Base-by-base conservation (phyloP, 2,888 invertebrate species). In the Aphodius sticticus region DNA sequence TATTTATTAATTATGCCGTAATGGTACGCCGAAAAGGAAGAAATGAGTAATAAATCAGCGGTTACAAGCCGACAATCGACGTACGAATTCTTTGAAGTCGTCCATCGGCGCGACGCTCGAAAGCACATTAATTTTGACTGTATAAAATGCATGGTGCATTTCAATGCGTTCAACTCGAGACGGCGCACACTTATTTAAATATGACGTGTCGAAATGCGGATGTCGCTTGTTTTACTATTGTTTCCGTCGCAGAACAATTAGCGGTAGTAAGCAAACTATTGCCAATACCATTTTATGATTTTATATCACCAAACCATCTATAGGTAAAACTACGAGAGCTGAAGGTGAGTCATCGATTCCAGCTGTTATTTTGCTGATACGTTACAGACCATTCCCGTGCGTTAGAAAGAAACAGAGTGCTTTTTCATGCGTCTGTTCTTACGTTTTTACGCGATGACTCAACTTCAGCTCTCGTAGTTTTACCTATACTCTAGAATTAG, bases 1-100 rank as follows among this genome's bases (percentile, higher is more conserved):
- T 53, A 53, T 78, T 79, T 79, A 76, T 79, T 79, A 79, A 79
- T 79, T 79, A 79, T 77, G 76, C 79, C 72, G 53, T 53, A 76
- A 69, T 71, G 37, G 77, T 76, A 53, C 12, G 53, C 53, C 53
- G 53, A 53, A 53, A 53, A 53, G 53, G 53, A 53, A 53, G 53
- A 53, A 70, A 79, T 79, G 76, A 79, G 79, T 76, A 79, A 79
- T 79, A 79, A 79, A 79, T 79, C 79, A 79, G 77, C 76, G 76
- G 53, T 53, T 53, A 53, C 53, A 53, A 53, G 53, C 53, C 53
- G 53, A 53, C 53, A 53, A 53, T 53, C 53, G 53, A 7, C 53
- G 53, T 53, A 53, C 12, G 53, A 53, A 53, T 53, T 53, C 53
- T 53, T 53, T 53, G 53, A 53, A 53, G 53, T 53, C 53, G 53